phyloP scores from a whole-genome alignment of 2,113 vertebrate genomes.

The Panthera tigris region DNA sequence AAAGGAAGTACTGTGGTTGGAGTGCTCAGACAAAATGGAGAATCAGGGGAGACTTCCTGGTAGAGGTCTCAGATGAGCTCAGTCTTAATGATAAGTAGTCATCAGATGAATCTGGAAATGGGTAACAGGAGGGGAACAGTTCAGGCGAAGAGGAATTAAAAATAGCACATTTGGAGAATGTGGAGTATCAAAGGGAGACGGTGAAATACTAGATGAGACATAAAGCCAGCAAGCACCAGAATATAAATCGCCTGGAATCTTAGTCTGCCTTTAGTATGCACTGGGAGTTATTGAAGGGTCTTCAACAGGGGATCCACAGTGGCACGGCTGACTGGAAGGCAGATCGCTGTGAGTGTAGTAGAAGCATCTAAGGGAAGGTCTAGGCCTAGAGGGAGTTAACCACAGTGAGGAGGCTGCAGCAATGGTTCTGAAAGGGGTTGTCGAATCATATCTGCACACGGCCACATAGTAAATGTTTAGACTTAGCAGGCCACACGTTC shows the following conservation, averaged over 20 bases:
- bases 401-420: neutral
- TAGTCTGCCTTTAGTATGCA: neutral
- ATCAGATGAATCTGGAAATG: neutral
- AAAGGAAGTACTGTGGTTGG: neutral
- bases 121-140: neutral
- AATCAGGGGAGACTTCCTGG: neutral
- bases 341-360: rapidly evolving
- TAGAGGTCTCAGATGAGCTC: neutral
- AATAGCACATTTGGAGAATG: neutral
- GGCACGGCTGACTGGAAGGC: neutral
- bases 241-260: neutral
- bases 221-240: neutral
- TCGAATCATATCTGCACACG: neutral
- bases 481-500: neutral
- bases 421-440: neutral
- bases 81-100: neutral
- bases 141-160: neutral
- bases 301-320: neutral
- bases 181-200: neutral
- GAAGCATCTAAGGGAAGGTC: neutral
- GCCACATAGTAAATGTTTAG: neutral
- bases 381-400: neutral
- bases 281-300: neutral
- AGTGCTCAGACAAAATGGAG: neutral
- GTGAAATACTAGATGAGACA: neutral